Conservation (phyloP, 2,888 invertebrate species). For the Coecobrya sp. region DNA sequence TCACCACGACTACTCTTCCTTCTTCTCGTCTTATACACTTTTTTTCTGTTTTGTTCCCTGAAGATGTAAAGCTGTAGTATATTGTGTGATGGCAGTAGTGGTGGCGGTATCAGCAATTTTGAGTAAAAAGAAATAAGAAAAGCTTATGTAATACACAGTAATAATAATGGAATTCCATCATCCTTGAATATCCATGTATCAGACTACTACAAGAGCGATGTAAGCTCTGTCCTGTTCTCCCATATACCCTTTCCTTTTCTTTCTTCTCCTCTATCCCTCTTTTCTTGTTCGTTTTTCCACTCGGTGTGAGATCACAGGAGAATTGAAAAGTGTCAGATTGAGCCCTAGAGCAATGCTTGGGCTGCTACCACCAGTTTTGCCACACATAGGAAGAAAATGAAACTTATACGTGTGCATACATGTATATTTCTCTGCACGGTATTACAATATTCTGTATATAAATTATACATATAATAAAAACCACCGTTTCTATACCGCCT, state of each 20-base stretch:
- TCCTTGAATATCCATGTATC: slow-evolving; percentile 64
- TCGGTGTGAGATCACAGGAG: slow-evolving; percentile 76
- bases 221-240: neutral
- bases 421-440: neutral
- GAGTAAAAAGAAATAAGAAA: slow-evolving; percentile 49
- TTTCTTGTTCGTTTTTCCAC: slow-evolving; percentile 63
- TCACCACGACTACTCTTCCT: neutral
- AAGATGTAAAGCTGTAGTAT: slow-evolving; percentile 51
- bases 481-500: neutral
- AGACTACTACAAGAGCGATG: neutral
- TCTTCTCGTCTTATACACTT: slow-evolving; percentile 16
- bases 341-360: slow-evolving; percentile 73
- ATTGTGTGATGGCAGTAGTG: slow-evolving; percentile 6
- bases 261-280: neutral
- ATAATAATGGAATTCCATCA: slow-evolving; percentile 67
- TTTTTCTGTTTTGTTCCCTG: slow-evolving; percentile 59
- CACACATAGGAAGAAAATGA: slow-evolving; percentile 30
- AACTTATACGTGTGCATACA: neutral
- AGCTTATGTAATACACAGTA: slow-evolving; percentile 51
- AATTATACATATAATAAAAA: neutral
- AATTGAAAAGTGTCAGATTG: slow-evolving; percentile 80
- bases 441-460: neutral
- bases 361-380: slow-evolving; percentile 43
- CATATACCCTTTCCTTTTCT: neutral
- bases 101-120: slow-evolving; percentile 51